A percentile compares a stretch with the other conserved stretches of the same genome.
Evolutionary conservation across 2,888 invertebrate genomes (phyloP).

Genomic region (Melangyna quadrimaculata): DNA sequence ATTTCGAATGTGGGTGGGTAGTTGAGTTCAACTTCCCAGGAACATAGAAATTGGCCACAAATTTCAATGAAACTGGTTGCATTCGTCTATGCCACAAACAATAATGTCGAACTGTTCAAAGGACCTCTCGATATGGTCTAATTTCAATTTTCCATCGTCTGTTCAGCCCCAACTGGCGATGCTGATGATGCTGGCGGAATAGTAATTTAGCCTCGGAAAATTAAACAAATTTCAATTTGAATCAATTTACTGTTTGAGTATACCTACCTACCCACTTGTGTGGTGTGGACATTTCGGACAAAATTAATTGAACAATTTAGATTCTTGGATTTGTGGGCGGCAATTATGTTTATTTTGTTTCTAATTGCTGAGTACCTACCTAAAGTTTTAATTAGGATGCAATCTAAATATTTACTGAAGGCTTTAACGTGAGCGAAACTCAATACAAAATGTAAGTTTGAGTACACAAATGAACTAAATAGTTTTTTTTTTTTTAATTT

Average conservation of each 20-base stretch:
- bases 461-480: no score
- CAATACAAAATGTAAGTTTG: not conserved
- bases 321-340: not conserved
- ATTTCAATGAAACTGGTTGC: constrained; percentile 47
- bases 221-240: constrained; percentile 37
- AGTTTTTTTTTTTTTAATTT: not conserved
- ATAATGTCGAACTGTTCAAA: constrained; percentile 29
- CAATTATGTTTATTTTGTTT: constrained; percentile 6
- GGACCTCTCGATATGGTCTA: constrained; percentile 30
- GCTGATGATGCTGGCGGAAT: not conserved
- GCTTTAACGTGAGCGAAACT: not conserved
- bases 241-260: constrained; percentile 33
- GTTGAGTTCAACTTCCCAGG: not conserved
- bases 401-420: not conserved
- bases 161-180: not conserved
- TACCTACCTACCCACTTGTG: not conserved
- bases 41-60: constrained; percentile 39
- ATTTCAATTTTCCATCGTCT: constrained; percentile 25
- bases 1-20: constrained; percentile 31
- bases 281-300: constrained; percentile 8
- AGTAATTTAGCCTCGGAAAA: constrained; percentile 1
- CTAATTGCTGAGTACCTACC: not conserved
- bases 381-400: not conserved
- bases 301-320: constrained; percentile 19
- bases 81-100: constrained; percentile 38